Conservation (phyloP, 2,888 invertebrate genomes). For the Tinea trinotella region DNA sequence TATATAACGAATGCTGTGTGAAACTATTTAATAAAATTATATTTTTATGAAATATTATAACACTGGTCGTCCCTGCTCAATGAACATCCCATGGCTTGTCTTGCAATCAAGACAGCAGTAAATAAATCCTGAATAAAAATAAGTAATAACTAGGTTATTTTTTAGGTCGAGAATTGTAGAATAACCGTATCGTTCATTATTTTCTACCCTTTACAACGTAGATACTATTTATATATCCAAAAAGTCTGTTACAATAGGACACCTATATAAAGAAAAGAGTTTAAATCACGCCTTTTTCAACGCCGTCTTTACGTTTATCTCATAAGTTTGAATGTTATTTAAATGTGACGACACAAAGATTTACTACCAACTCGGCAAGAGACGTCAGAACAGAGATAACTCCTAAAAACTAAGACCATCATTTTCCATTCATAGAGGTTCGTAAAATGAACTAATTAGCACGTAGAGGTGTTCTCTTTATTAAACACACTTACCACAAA, state of each 20-base stretch:
- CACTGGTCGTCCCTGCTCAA: too few species aligned
- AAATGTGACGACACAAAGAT: background rate
- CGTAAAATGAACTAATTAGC: constrained; percentile 22
- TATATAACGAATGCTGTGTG: too few species aligned
- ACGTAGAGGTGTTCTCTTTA: constrained; percentile 15
- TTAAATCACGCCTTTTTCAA: background rate
- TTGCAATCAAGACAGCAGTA: too few species aligned
- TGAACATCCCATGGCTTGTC: too few species aligned
- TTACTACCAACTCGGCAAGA: background rate
- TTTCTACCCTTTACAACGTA: too few species aligned
- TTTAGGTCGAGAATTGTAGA: too few species aligned
- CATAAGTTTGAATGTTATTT: background rate
- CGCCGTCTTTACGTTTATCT: background rate
- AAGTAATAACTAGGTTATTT: too few species aligned
- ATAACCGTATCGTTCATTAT: too few species aligned
- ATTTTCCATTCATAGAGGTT: constrained; percentile 5
- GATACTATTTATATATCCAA: too few species aligned
- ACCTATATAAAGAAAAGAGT: background rate
- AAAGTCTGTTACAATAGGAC: background rate
- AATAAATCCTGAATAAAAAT: too few species aligned
- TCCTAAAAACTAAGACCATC: constrained; percentile 6
- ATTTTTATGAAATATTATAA: too few species aligned
- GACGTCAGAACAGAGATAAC: background rate
- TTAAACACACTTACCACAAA: background rate
- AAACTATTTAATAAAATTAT: too few species aligned